Evolutionary conservation across 2,797 vertebrate genomes (phyloP), one percentile per base, ranked within the genome.

Genomic region (Coregonus ussuriensis): DNA sequence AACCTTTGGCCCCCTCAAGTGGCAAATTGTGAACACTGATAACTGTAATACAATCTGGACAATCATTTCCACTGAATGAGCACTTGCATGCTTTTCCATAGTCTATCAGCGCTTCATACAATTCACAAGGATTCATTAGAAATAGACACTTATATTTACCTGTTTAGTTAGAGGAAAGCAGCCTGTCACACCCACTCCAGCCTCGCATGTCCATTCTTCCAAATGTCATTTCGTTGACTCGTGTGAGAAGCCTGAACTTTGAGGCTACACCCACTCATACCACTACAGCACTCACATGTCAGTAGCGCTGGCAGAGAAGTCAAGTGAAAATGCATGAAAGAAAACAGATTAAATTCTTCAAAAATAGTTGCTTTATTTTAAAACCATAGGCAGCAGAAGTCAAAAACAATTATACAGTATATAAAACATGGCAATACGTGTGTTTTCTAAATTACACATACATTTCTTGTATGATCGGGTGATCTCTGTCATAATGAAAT

Each of bases 1-100:
- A 68, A 69, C 47, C 79, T 78, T 29, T 86, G 80, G 86, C 89
- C 86, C 91, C 91, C 79, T 52, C 93, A 15, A 78, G 88, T 82
- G 93, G 91, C 11, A 0, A 21, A 9, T 0, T 0, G 1, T 59
- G 66, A 1, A 4, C 0, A 74, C 0, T 1, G 75, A 77, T 86
- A 86, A 18, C 0, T 1, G 4, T 4, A 31, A 29, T 65, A 31
- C 25, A 4, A n/a, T 59, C 63, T 66, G 63, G 25, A 15, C 63
- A 33, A 5, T 16, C 11, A 66, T 15, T 1, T 15, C 56, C 56
- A 21, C 5, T 21, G 56, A 59, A 6, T 6, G 41, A 47, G n/a
- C 18, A 59, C 56, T 21, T 59, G 6, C 18, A 59, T 16, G 3
- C n/a, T 21, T 59, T n/a, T 3, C 4, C 5, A 6, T 18, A n/a